Percentiles rank a stretch among this genome's conserved stretches.
phyloP scores from a whole-genome alignment of 2,888 invertebrate species.

The Ormyrus rosae region DNA sequence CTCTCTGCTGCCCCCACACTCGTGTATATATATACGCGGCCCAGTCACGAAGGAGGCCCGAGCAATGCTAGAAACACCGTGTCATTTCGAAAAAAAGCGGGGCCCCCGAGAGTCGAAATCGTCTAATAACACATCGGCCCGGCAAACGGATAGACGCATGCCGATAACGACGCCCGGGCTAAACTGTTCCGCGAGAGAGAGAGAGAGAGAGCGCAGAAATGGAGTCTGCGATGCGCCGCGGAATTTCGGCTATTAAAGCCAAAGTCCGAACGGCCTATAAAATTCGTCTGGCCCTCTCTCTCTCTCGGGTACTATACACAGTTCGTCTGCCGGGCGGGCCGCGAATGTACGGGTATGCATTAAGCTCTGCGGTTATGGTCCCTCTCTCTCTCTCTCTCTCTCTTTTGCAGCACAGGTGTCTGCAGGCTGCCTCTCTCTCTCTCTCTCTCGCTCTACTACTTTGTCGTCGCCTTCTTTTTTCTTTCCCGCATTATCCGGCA shows the following conservation, averaged over 20 bases:
- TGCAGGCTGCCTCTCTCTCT: constrained; percentile 32
- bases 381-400: constrained; percentile 38
- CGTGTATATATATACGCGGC: not conserved
- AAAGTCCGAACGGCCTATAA: constrained; percentile 74
- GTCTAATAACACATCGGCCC: constrained; percentile 39
- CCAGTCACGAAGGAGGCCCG: constrained; percentile 23
- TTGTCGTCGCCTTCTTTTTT: constrained; percentile 38
- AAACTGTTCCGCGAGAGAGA: not conserved
- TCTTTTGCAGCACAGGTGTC: constrained; percentile 59
- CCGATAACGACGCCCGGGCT: not conserved
- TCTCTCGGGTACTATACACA: constrained; percentile 40
- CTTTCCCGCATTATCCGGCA: constrained; percentile 54
- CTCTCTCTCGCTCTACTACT: constrained; percentile 27
- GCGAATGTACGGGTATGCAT: constrained; percentile 65
- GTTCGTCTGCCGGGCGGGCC: constrained; percentile 53
- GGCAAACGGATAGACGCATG: constrained; percentile 5
- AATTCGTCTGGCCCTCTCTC: constrained; percentile 70
- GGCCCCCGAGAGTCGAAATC: not conserved
- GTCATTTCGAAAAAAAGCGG: constrained; percentile 36
- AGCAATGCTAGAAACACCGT: constrained; percentile 39
- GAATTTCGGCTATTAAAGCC: constrained; percentile 74
- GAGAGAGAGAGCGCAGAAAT: not conserved
- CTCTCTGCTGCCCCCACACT: not conserved
- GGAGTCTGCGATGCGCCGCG: constrained; percentile 56
- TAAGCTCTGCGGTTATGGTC: constrained; percentile 70